Percentiles rank a stretch among this genome's conserved stretches.
phyloP scores from a whole-genome alignment of 1,140 invertebrate genomes.

The Apolygus lucorum region DNA sequence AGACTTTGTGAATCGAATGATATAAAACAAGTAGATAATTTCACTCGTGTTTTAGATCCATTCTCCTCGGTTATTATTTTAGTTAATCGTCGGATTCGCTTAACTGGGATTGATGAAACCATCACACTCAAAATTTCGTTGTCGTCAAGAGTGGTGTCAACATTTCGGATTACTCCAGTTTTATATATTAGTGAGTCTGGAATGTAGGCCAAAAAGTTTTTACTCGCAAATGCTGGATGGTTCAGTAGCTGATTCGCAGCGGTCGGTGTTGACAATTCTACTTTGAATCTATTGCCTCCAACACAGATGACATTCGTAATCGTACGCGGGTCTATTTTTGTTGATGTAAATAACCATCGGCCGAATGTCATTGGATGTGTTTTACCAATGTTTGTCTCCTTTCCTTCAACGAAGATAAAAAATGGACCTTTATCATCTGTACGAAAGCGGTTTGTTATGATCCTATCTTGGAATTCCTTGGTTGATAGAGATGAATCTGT shows the following conservation, averaged over 20 bases:
- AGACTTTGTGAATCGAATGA: too few species aligned
- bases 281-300: too few species aligned
- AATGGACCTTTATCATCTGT: neutral
- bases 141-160: too few species aligned
- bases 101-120: neutral
- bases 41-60: neutral
- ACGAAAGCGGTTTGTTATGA: neutral
- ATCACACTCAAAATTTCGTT: too few species aligned
- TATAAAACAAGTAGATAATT: neutral
- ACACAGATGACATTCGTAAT: neutral
- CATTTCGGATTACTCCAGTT: too few species aligned
- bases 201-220: slow-evolving; percentile 1
- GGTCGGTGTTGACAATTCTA: too few species aligned
- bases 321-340: neutral
- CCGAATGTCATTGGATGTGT: neutral
- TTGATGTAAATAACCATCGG: neutral
- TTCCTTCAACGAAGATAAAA: too few species aligned
- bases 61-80: neutral
- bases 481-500: too few species aligned
- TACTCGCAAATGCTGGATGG: neutral
- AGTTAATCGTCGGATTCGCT: neutral
- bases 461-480: too few species aligned
- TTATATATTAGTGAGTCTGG: neutral
- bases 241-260: too few species aligned
- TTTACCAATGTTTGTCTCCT: neutral